phyloP scores from a whole-genome alignment of 2,888 invertebrate species.

The Anodontia alba region DNA sequence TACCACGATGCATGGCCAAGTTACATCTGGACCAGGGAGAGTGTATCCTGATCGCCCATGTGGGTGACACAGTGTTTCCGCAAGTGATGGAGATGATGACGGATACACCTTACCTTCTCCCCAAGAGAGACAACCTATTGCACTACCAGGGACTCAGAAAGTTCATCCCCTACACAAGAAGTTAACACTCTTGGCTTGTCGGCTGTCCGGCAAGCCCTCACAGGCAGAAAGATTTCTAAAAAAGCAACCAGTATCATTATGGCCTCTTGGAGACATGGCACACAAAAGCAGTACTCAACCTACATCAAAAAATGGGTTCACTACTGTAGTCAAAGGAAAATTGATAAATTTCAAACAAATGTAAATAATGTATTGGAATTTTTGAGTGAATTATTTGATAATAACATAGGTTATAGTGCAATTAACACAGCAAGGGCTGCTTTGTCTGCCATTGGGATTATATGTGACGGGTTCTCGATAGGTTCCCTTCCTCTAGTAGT shows the following conservation, averaged over 20 bases:
- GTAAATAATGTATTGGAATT: conserved; percentile 22
- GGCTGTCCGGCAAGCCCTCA: conserved; percentile 20
- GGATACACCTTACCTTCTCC: conserved; percentile 23
- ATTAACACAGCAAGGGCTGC: conserved; percentile 31
- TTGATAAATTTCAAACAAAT: conserved; percentile 17
- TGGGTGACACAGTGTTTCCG: conserved; percentile 34
- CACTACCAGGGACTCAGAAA: conserved; percentile 35
- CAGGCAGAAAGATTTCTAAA: conserved; percentile 18
- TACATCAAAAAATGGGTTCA: conserved; percentile 26
- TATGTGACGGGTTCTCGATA: conserved; percentile 12
- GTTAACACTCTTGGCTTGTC: conserved; percentile 29
- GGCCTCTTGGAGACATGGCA: conserved; percentile 37
- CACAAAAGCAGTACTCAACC: conserved; percentile 38
- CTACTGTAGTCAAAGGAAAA: not conserved
- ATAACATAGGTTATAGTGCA: conserved; percentile 23
- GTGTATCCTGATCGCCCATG: conserved; percentile 32
- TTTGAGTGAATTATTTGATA: conserved; percentile 17
- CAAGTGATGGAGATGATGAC: conserved; percentile 27
- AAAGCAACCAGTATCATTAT: conserved; percentile 20
- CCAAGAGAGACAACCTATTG: conserved; percentile 9
- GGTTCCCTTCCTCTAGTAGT: conserved; percentile 21
- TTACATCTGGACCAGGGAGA: conserved; percentile 22
- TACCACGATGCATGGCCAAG: conserved; percentile 26
- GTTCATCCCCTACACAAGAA: conserved; percentile 24
- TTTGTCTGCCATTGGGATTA: conserved; percentile 17